Conservation (phyloP, 2,888 invertebrate genomes). For the Cheilosia impressa region DNA sequence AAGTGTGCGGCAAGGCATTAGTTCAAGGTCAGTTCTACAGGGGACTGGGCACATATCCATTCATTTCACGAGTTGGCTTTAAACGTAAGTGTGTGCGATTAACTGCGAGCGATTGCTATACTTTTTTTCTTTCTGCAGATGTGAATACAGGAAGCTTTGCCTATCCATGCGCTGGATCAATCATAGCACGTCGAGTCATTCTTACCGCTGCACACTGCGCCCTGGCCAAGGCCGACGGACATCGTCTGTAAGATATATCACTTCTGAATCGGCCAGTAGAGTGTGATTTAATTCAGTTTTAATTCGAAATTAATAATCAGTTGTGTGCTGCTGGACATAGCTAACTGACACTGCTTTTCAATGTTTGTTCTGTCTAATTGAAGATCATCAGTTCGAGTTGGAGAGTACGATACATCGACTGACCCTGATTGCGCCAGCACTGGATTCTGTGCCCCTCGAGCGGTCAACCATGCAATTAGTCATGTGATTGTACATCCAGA, state of each 20-base stretch:
- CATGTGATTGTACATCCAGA: constrained; percentile 91
- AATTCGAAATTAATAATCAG: constrained; percentile 51
- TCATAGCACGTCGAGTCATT: constrained; percentile 86
- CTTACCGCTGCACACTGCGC: constrained; percentile 92
- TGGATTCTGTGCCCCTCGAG: constrained; percentile 89
- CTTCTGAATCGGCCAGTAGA: background rate
- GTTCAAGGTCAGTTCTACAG: constrained; percentile 87
- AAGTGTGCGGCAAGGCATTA: constrained; percentile 87
- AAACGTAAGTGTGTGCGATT: constrained; percentile 86
- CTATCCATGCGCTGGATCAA: constrained; percentile 91
- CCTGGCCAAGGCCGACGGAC: constrained; percentile 89
- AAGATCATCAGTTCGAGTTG: constrained; percentile 89
- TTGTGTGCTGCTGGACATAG: constrained; percentile 25
- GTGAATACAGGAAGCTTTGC: constrained; percentile 87
- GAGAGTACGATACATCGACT: constrained; percentile 89
- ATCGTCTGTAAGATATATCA: constrained; percentile 87
- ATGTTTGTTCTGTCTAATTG: constrained; percentile 41
- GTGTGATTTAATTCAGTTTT: constrained; percentile 40
- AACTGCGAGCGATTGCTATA: background rate
- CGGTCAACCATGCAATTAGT: constrained; percentile 89
- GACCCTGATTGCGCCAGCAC: constrained; percentile 89
- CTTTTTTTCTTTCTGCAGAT: constrained; percentile 84
- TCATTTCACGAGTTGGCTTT: constrained; percentile 90
- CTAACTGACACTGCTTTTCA: constrained; percentile 7
- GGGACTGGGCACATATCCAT: constrained; percentile 90